Conservation (phyloP, 2,113 vertebrate genomes). For the Gracilinanus agilis region DNA sequence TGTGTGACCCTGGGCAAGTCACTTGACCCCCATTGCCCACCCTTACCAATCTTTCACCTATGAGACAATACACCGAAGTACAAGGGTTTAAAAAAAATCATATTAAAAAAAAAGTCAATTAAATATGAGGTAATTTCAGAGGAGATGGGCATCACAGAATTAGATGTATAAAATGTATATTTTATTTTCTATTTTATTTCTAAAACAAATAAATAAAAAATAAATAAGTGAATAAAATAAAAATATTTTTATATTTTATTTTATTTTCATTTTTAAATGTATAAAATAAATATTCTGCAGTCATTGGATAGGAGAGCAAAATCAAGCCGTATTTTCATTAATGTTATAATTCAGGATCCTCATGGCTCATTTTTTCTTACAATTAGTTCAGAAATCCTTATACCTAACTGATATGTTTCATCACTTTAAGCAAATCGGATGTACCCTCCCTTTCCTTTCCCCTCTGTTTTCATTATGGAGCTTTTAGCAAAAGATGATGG, state of each 20-base stretch:
- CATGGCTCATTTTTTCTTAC: background rate
- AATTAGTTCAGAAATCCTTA: background rate
- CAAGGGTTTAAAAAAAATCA: too few relatives aligned
- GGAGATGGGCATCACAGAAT: background rate
- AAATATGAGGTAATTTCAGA: background rate
- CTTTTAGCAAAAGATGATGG: conserved; percentile 5
- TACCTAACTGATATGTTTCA: background rate
- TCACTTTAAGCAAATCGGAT: background rate
- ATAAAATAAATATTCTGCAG: background rate
- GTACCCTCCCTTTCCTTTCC: background rate
- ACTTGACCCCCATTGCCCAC: too few relatives aligned
- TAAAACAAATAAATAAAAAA: too few relatives aligned
- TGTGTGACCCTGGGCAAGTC: too few relatives aligned
- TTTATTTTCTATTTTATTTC: too few relatives aligned
- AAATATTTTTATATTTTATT: too few relatives aligned
- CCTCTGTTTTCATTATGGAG: background rate
- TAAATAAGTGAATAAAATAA: too few relatives aligned
- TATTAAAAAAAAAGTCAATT: background rate
- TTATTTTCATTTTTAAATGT: too few relatives aligned
- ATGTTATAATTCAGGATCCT: background rate
- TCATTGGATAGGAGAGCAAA: background rate
- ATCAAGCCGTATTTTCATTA: background rate
- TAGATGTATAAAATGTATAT: background rate
- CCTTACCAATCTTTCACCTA: too few relatives aligned
- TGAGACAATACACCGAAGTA: too few relatives aligned